Percentiles rank a stretch among this genome's conserved stretches.
These are phyloP conservation scores for Mirza zaza DNA, from an alignment of 2,113 vertebrate genomes.

Conservation along the genomic window DNA sequence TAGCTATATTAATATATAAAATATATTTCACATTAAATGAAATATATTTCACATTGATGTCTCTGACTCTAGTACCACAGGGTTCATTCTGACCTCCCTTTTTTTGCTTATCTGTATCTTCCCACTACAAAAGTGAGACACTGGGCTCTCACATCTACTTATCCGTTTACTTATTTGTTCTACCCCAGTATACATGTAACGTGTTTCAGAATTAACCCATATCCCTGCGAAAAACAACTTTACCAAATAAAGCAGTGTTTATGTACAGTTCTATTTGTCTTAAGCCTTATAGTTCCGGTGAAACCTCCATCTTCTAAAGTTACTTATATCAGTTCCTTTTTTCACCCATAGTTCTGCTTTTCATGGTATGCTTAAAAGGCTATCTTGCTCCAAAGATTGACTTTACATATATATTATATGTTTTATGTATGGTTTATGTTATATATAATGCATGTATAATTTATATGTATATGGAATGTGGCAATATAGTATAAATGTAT, in stretches of 20 bases:
- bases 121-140: not conserved
- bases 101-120: not conserved
- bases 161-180: not conserved
- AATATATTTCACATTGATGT: not conserved
- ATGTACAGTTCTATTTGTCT: not conserved
- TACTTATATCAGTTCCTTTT: not conserved
- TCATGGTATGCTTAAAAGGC: not conserved
- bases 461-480: not conserved
- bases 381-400: not conserved
- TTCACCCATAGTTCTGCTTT: not conserved
- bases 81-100: not conserved
- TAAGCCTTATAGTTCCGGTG: not conserved
- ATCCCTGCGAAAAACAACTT: not conserved
- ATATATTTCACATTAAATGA: no score
- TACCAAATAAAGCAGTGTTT: not conserved
- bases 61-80: not conserved
- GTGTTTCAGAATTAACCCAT: slow-evolving; percentile 5
- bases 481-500: not conserved
- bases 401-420: not conserved
- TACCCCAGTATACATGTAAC: not conserved
- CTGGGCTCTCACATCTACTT: not conserved
- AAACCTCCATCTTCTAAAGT: not conserved
- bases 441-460: not conserved
- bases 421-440: not conserved
- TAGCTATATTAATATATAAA: not conserved